These are phyloP conservation scores for Muscicapa adusta DNA, from an alignment of 2,113 vertebrate genomes.

Conservation along the genomic window DNA sequence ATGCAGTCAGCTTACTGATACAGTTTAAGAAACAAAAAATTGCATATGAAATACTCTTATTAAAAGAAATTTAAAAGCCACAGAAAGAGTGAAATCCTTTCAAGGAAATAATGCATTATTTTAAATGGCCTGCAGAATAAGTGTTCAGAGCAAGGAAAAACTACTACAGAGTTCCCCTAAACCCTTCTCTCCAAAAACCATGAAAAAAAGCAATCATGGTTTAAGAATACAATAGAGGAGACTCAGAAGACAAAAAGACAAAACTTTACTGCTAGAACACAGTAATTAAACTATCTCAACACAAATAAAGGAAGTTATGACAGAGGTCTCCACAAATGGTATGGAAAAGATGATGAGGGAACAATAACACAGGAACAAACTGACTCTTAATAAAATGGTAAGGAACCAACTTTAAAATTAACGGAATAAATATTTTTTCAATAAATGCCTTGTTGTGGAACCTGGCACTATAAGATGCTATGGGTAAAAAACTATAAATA, in stretches of 20 bases:
- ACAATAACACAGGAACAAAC: slow-evolving; percentile 35
- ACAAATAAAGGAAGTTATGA: slow-evolving; percentile 39
- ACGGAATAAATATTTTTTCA: neutral
- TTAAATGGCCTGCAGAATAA: neutral
- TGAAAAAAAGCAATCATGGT: neutral
- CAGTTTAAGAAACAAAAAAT: neutral
- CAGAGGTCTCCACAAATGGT: neutral
- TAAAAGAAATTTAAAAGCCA: neutral
- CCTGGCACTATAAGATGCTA: neutral
- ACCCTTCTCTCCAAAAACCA: neutral
- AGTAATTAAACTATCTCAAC: neutral
- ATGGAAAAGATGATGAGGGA: neutral
- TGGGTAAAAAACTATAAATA: neutral
- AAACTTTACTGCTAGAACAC: neutral
- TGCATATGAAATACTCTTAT: neutral
- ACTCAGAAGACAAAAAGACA: neutral
- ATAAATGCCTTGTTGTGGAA: neutral
- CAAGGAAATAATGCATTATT: neutral
- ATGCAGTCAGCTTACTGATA: neutral
- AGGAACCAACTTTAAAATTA: neutral
- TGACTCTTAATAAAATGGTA: neutral
- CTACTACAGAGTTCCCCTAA: neutral
- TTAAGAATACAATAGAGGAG: neutral
- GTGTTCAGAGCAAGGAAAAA: neutral
- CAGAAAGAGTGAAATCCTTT: neutral